A percentile compares a stretch with the other conserved stretches of the same genome.
Evolutionary conservation across 92 coral and sea anemone genomes (phyloP).

Genomic region (Palythoa grandis): DNA sequence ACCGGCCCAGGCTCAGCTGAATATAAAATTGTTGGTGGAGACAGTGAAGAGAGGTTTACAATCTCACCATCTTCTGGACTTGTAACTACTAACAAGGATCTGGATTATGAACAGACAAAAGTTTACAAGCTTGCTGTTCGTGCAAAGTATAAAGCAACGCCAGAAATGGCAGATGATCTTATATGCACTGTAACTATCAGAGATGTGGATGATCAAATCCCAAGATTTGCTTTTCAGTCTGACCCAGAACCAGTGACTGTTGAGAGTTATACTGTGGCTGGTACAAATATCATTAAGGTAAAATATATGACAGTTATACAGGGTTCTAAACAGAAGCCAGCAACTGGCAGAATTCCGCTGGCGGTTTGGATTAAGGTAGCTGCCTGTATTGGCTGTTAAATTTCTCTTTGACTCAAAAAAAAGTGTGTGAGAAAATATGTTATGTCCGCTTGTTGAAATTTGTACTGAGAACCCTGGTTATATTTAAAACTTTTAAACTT

Average conservation of each 20-base stretch:
- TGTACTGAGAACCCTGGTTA: too few relatives aligned
- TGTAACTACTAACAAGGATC: slow-evolving; percentile 22
- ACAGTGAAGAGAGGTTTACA: slow-evolving; percentile 52
- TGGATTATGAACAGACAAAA: slow-evolving; percentile 71
- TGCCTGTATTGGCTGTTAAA: too few relatives aligned
- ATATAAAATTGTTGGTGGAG: slow-evolving; percentile 80
- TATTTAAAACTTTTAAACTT: too few relatives aligned
- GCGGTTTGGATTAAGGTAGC: too few relatives aligned
- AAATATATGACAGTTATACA: neutral
- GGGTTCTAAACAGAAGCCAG: too few relatives aligned
- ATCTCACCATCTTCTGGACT: slow-evolving; percentile 52
- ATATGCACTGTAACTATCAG: slow-evolving; percentile 59
- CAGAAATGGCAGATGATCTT: slow-evolving; percentile 67
- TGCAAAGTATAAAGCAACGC: slow-evolving; percentile 56
- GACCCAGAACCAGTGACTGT: slow-evolving; percentile 65
- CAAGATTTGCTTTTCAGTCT: slow-evolving; percentile 66
- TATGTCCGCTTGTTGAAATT: too few relatives aligned
- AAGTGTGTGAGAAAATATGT: too few relatives aligned
- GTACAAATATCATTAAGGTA: slow-evolving; percentile 66
- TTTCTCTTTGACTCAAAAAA: too few relatives aligned
- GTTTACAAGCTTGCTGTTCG: slow-evolving; percentile 75
- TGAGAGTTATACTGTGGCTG: slow-evolving; percentile 65
- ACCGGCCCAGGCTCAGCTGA: slow-evolving; percentile 52
- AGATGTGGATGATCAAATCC: slow-evolving; percentile 78
- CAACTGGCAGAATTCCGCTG: too few relatives aligned